These are phyloP conservation scores for Misgurnus mizolepis DNA, from an alignment of 2,113 vertebrate genomes.

Conservation along the genomic window DNA sequence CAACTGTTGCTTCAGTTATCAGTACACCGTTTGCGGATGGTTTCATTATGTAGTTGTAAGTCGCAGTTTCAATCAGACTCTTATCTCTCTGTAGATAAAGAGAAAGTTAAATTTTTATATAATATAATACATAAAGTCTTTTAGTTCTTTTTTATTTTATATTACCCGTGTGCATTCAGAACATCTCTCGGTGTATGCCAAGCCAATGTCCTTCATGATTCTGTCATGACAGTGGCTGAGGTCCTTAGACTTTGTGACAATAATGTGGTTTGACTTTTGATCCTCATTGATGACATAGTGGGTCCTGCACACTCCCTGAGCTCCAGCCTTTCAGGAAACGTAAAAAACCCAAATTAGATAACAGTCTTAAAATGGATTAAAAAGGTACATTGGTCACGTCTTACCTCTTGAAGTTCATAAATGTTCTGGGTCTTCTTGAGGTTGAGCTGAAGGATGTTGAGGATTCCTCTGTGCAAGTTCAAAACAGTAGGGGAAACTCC, in stretches of 20 bases:
- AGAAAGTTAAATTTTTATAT: no score
- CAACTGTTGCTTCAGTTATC: slow-evolving; percentile 72
- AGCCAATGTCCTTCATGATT: slow-evolving; percentile 70
- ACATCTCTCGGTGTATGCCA: slow-evolving; percentile 73
- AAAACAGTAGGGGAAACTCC: slow-evolving; percentile 63
- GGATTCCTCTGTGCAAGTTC: slow-evolving; percentile 78
- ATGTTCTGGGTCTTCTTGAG: slow-evolving; percentile 78
- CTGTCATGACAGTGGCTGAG: slow-evolving; percentile 80
- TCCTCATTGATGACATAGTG: slow-evolving; percentile 80
- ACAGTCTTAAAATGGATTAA: slow-evolving; percentile 3
- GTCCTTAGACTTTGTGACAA: slow-evolving; percentile 78
- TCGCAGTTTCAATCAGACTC: slow-evolving; percentile 72
- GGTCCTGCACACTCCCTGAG: slow-evolving; percentile 83
- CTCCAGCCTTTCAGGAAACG: slow-evolving; percentile 70
- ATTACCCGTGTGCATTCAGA: slow-evolving; percentile 67
- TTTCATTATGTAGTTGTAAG: slow-evolving; percentile 78
- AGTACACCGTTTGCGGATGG: slow-evolving; percentile 55
- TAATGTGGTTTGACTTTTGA: slow-evolving; percentile 61
- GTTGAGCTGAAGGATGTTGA: slow-evolving; percentile 75
- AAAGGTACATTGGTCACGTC: slow-evolving; percentile 1
- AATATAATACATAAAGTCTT: no score
- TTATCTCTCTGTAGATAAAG: slow-evolving; percentile 66
- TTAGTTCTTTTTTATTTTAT: slow-evolving; percentile 47
- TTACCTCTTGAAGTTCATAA: slow-evolving; percentile 76
- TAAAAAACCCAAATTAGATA: background rate